phyloP scores from a whole-genome alignment of 2,113 vertebrate species.

The Choloepus hoffmanni region DNA sequence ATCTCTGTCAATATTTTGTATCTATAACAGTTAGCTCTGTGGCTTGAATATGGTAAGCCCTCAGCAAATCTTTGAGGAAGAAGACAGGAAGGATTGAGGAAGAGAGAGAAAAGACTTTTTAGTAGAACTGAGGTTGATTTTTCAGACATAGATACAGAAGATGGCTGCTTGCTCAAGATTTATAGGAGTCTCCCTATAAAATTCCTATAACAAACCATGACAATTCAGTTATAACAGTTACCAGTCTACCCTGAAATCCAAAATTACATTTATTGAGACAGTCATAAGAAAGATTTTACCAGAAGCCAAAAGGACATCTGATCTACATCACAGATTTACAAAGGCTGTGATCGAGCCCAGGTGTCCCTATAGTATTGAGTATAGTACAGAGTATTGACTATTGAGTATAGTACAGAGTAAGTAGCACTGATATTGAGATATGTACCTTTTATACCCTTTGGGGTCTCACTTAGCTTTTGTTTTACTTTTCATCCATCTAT shows the following conservation, averaged over 20 bases:
- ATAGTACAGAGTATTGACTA: too few relatives aligned
- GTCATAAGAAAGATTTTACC: background rate
- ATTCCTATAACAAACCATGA: background rate
- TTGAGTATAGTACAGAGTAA: too few relatives aligned
- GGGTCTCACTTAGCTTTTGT: background rate
- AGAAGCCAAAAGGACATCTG: background rate
- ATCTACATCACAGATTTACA: background rate
- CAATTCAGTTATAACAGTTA: background rate
- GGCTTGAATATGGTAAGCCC: background rate
- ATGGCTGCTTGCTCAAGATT: background rate
- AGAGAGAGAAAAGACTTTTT: background rate
- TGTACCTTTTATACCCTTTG: rapidly evolving
- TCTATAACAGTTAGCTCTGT: background rate
- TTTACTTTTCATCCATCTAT: background rate
- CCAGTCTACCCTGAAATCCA: background rate
- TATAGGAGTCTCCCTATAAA: background rate
- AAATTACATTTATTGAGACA: background rate
- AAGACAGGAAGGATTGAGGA: background rate
- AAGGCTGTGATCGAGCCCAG: background rate
- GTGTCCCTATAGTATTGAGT: background rate
- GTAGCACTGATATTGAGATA: too few relatives aligned
- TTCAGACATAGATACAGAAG: background rate
- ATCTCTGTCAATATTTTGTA: background rate
- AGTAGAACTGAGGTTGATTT: background rate
- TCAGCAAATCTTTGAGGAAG: background rate